Conservation (phyloP, 2,113 vertebrate genomes). For the Alaudala cheleensis region DNA sequence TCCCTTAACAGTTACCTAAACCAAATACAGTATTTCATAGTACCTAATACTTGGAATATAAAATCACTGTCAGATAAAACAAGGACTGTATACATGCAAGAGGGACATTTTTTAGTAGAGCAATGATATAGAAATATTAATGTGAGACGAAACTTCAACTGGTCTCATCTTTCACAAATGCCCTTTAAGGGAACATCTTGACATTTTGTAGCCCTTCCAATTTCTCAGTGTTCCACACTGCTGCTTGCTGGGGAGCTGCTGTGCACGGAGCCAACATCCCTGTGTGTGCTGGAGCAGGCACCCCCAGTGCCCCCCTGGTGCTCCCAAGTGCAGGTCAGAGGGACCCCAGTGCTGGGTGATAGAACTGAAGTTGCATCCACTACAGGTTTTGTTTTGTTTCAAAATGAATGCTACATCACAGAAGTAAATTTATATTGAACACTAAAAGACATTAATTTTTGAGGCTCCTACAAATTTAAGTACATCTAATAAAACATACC, state of each 20-base stretch:
- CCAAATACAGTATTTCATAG: neutral
- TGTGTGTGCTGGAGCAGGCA: neutral
- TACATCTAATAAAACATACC: neutral
- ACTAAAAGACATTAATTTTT: neutral
- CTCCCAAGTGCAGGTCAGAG: neutral
- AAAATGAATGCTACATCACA: neutral
- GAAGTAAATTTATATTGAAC: neutral
- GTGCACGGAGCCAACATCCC: neutral
- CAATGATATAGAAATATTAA: neutral
- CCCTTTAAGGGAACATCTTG: neutral
- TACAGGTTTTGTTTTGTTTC: neutral
- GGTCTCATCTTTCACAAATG: neutral
- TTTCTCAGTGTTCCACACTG: neutral
- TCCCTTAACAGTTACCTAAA: neutral
- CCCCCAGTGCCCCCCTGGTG: fast-evolving
- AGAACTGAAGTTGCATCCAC: neutral
- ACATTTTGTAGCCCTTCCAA: neutral
- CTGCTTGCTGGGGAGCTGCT: neutral
- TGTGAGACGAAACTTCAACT: neutral
- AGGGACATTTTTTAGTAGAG: neutral
- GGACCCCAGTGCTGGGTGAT: neutral
- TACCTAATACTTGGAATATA: neutral
- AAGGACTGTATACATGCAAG: neutral
- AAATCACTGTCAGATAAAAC: neutral
- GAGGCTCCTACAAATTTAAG: neutral